These are phyloP conservation scores for Calliopsis andreniformis DNA, from an alignment of 1,140 invertebrate species.

Conservation along the genomic window DNA sequence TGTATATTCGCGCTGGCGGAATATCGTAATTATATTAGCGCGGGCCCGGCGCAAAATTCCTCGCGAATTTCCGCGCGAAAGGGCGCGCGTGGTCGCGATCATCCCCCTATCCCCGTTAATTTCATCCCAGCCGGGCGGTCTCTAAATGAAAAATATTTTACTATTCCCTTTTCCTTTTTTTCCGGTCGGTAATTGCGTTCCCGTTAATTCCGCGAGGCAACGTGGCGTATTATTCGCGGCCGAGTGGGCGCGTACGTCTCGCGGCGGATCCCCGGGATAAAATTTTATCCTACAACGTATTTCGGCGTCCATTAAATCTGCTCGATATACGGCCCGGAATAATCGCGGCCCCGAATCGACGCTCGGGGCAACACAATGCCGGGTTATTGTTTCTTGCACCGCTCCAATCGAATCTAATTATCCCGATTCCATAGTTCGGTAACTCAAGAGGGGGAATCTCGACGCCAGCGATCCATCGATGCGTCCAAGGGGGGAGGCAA, in stretches of 20 bases:
- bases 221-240: not conserved
- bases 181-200: not conserved
- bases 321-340: conserved; percentile 26
- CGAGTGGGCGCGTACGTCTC: conserved; percentile 21
- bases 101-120: conserved; percentile 41
- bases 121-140: conserved; percentile 17
- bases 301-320: conserved; percentile 31
- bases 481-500: conserved; percentile 7
- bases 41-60: conserved; percentile 55
- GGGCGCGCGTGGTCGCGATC: conserved; percentile 26
- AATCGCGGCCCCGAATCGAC: conserved; percentile 42
- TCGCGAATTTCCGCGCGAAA: conserved; percentile 58
- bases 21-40: conserved; percentile 74
- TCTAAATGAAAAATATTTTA: conserved; percentile 37
- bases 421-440: conserved; percentile 49
- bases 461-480: conserved; percentile 50
- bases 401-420: conserved; percentile 64
- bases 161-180: not conserved
- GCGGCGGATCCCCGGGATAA: conserved; percentile 16
- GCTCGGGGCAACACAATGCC: conserved; percentile 41
- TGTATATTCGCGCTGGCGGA: conserved; percentile 63
- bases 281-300: not conserved
- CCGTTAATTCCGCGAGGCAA: conserved; percentile 20
- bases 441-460: conserved; percentile 45
- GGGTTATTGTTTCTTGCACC: conserved; percentile 53